These are phyloP conservation scores for Gasterosteus nipponicus DNA, from an alignment of 2,113 vertebrate species.

Conservation along the genomic window DNA sequence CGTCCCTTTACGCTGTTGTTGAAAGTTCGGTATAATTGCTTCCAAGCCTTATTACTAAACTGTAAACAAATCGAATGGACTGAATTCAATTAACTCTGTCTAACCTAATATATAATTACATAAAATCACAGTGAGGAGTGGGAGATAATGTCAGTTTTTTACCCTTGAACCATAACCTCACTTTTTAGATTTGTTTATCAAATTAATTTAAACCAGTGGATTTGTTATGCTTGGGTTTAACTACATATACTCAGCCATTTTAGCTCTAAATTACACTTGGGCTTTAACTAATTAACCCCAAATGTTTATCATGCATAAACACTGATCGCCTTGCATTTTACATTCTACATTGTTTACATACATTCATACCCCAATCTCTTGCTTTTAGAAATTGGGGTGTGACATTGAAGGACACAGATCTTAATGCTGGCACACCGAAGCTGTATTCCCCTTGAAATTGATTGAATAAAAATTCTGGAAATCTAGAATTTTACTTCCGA, in stretches of 20 bases:
- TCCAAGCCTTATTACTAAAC: constrained; percentile 62
- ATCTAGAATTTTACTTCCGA: neutral
- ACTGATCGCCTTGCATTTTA: constrained; percentile 65
- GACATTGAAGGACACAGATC: constrained; percentile 41
- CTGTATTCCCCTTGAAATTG: neutral
- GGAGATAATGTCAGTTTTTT: constrained; percentile 69
- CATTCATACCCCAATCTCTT: neutral
- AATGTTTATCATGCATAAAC: constrained; percentile 75
- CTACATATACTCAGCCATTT: constrained; percentile 76
- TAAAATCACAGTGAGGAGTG: constrained; percentile 58
- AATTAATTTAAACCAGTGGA: constrained; percentile 76
- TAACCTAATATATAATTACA: constrained; percentile 76
- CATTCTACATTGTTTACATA: constrained; percentile 37
- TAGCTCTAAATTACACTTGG: constrained; percentile 78
- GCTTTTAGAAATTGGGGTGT: constrained; percentile 11
- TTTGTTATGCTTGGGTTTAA: constrained; percentile 72
- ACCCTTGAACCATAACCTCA: constrained; percentile 71
- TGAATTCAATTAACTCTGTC: constrained; percentile 74
- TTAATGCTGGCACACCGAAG: neutral
- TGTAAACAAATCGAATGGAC: constrained; percentile 72
- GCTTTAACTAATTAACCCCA: constrained; percentile 77
- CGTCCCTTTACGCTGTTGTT: constrained; percentile 58
- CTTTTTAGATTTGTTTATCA: constrained; percentile 77
- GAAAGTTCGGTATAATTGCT: constrained; percentile 65
- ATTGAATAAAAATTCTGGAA: neutral